These are phyloP conservation scores for Cerastoderma edule DNA, from an alignment of 2,888 invertebrate genomes.

Conservation along the genomic window DNA sequence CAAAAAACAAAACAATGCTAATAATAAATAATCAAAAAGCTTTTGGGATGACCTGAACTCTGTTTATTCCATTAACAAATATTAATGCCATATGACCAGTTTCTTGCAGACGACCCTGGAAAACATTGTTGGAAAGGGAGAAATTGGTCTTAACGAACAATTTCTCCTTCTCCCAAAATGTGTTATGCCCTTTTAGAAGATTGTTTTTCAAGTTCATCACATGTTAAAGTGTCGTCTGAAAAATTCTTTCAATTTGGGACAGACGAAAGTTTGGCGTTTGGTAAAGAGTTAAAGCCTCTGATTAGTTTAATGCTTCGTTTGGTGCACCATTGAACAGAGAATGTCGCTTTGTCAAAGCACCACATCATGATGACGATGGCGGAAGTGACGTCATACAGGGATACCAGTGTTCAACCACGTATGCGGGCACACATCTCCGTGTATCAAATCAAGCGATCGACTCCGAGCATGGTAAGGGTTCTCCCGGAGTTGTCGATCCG, in stretches of 20 bases:
- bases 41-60: too few relatives aligned
- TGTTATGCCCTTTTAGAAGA: too few relatives aligned
- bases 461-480: background rate
- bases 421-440: background rate
- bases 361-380: background rate
- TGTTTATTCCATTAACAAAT: too few relatives aligned
- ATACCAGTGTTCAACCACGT: background rate
- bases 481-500: background rate
- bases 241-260: background rate
- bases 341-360: background rate
- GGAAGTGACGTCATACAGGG: background rate
- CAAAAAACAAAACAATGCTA: too few relatives aligned
- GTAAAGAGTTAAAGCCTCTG: background rate
- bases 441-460: slow-evolving; percentile 3
- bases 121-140: too few relatives aligned
- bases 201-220: too few relatives aligned
- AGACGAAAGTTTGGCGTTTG: background rate
- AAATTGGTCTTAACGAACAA: too few relatives aligned
- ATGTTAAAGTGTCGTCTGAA: background rate
- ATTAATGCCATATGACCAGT: too few relatives aligned
- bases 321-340: background rate
- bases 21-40: too few relatives aligned
- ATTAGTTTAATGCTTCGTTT: background rate
- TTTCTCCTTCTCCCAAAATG: too few relatives aligned
- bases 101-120: too few relatives aligned